Conservation (phyloP, 2,888 invertebrate genomes). For the Eristalinus sepulchralis region DNA sequence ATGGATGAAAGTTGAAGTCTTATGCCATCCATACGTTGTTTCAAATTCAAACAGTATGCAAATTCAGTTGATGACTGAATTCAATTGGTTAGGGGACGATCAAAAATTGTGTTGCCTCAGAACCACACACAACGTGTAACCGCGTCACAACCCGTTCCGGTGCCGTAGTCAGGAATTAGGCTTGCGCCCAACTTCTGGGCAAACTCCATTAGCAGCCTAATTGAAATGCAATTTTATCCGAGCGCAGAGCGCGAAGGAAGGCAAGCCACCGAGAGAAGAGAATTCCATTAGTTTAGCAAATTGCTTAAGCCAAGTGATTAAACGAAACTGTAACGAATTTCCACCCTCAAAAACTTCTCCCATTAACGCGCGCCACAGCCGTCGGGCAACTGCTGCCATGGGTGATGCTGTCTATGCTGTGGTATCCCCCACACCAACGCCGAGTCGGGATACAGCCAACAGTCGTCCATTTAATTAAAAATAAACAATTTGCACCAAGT, state of each 20-base stretch:
- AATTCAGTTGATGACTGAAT: not conserved
- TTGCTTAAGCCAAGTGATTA: conserved; percentile 42
- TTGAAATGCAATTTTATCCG: conserved; percentile 45
- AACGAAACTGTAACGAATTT: conserved; percentile 28
- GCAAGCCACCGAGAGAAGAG: not conserved
- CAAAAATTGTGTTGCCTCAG: not conserved
- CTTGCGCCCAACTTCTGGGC: not conserved
- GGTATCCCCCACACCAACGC: not conserved
- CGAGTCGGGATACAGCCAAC: not conserved
- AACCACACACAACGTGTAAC: not conserved
- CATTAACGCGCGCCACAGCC: conserved; percentile 1
- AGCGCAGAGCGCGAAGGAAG: not conserved
- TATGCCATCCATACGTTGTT: too few relatives aligned
- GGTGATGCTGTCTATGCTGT: not conserved
- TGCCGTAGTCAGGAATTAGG: not conserved
- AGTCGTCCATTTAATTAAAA: conserved; percentile 39
- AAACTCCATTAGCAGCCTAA: conserved; percentile 37
- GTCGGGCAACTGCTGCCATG: not conserved
- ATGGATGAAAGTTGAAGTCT: too few relatives aligned
- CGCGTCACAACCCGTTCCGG: not conserved
- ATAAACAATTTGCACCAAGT: conserved; percentile 21
- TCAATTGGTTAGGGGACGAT: not conserved
- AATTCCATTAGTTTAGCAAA: conserved; percentile 40
- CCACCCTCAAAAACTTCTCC: not conserved
- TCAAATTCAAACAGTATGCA: too few relatives aligned